Evolutionary conservation across 1,140 invertebrate genomes (phyloP), one percentile per base, ranked within the genome.

Genomic region (Lasioglossum baleicum): DNA sequence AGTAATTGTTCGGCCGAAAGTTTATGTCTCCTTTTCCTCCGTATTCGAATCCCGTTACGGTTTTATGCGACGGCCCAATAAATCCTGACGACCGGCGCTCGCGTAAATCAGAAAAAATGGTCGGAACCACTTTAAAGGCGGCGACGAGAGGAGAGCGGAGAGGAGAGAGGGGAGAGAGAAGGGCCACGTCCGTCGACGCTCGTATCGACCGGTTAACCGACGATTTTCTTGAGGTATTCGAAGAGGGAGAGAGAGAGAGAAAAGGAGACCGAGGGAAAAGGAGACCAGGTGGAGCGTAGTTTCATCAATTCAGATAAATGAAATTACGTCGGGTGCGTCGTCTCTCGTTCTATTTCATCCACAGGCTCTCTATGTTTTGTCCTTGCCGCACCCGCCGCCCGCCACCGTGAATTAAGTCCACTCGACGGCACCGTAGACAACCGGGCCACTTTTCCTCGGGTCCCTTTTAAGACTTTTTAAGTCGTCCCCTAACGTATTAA

Each of bases 71-170:
- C 15, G 60, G 7, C 5, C 20, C 56, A 15, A 77, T 77, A 77
- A 77, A 61, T 77, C 75, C 22, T 10, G 22, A 35, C 56, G 67
- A 58, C 2, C n/a, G 56, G 7, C 0, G 20, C 20, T 63, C 56
- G 31, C 58, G 75, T 77, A 77, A 77, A 77, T 77, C 75, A 51
- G 60, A 78, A 78, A 78, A 78, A 72, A 78, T 78, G 69, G 60
- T 44, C n/a, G 3, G 60, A 56, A 72, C 15, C 69, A 56, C 69
- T 78, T 78, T 72, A 42, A 78, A 64, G 15, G 10, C 17, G 44
- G 20, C 58, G 44, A 13, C 26, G 6, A 35, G 61, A 48, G 44
- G 11, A 10, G 44, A 48, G 10, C 0, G 44, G 2, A 48, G 44
- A 11, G 44, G 8, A 8, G 10, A 11, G 10, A 8, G 10, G 42